Evolutionary conservation across 2,113 vertebrate genomes (phyloP).

Genomic region (Ibidorhyncha struthersii): DNA sequence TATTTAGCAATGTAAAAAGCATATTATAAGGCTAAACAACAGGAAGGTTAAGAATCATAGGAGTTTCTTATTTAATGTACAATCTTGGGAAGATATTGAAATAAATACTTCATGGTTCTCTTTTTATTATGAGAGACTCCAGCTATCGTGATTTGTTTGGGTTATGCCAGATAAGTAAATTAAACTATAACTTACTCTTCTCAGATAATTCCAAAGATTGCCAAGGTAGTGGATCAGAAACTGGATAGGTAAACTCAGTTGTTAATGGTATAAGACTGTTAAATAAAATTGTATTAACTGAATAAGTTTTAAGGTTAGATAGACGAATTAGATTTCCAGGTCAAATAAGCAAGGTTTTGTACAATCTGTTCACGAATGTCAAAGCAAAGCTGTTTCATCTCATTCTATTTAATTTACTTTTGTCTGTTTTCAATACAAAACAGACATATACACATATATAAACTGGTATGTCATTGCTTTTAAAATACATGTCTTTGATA

Average conservation of each 20-base stretch:
- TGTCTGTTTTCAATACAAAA: background rate
- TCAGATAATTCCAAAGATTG: background rate
- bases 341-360: background rate
- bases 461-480: background rate
- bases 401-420: conserved; percentile 21
- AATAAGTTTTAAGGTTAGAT: background rate
- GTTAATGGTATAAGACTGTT: background rate
- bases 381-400: conserved; percentile 41
- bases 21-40: background rate
- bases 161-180: background rate
- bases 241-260: background rate
- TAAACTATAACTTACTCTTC: background rate
- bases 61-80: background rate
- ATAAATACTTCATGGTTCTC: background rate
- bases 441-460: conserved; percentile 24
- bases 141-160: background rate
- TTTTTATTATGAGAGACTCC: background rate
- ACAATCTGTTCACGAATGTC: background rate
- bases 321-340: background rate
- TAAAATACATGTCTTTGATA: background rate
- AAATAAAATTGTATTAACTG: background rate
- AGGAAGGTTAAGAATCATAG: background rate
- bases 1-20: background rate
- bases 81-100: background rate
- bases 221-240: background rate